Evolutionary conservation across 2,797 vertebrate species (phyloP).

Genomic region (Telmatherina bonti): DNA sequence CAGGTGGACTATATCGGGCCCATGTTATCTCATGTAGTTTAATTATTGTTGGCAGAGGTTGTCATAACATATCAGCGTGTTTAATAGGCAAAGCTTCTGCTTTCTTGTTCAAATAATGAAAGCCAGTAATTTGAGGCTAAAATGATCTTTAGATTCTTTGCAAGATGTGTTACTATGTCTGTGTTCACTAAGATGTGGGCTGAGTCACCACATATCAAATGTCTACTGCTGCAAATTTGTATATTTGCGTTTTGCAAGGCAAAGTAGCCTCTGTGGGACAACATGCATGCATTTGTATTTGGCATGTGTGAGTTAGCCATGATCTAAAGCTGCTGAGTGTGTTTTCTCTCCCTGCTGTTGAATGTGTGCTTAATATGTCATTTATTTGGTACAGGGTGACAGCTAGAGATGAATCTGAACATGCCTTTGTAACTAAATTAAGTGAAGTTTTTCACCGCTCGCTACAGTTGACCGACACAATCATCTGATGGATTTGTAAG

Average conservation of each 20-base stretch:
- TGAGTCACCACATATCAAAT: not conserved
- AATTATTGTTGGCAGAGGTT: constrained; percentile 62
- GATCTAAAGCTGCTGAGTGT: not conserved
- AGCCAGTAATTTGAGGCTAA: not conserved
- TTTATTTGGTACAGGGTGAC: not conserved
- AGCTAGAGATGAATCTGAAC: constrained; percentile 16
- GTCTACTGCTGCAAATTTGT: constrained; percentile 27
- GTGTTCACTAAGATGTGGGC: constrained; percentile 8
- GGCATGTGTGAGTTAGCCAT: not conserved
- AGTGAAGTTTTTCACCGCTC: not conserved
- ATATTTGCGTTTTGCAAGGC: constrained; percentile 64
- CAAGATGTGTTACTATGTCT: constrained; percentile 7
- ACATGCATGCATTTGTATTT: constrained; percentile 15
- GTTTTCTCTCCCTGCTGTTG: constrained; percentile 8
- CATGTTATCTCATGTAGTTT: constrained; percentile 63
- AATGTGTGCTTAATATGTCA: constrained; percentile 1
- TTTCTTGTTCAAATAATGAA: constrained; percentile 15
- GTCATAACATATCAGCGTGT: constrained; percentile 46
- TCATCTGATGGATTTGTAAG: not conserved
- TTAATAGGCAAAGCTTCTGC: constrained; percentile 13
- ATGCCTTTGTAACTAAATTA: not conserved
- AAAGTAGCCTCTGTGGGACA: constrained; percentile 54
- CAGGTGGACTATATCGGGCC: constrained; percentile 58
- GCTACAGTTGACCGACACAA: not conserved
- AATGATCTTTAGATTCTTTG: constrained; percentile 3